phyloP scores from a whole-genome alignment of 2,888 invertebrate genomes.

The Bombyx huttoni region DNA sequence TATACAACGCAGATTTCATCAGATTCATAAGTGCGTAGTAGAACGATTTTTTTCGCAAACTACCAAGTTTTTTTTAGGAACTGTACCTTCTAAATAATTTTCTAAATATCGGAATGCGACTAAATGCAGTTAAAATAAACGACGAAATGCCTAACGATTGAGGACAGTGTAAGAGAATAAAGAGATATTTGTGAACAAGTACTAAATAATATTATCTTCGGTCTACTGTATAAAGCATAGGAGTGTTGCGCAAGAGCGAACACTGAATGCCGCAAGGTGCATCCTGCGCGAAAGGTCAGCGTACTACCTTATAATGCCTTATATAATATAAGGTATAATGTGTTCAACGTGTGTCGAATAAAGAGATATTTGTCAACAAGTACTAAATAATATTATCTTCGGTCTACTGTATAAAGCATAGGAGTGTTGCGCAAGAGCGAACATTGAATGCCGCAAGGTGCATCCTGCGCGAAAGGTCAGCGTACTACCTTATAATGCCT shows the following conservation, averaged over 20 bases:
- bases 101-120: too few species aligned
- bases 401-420: slow-evolving; percentile 33
- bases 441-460: slow-evolving; percentile 31
- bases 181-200: too few species aligned
- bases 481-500: slow-evolving; percentile 18
- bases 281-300: slow-evolving; percentile 60
- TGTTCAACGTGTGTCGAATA: slow-evolving; percentile 14
- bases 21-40: not conserved
- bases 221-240: slow-evolving; percentile 34
- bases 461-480: slow-evolving; percentile 62
- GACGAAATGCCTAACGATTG: too few species aligned
- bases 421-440: slow-evolving; percentile 32
- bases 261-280: slow-evolving; percentile 34
- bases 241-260: slow-evolving; percentile 32
- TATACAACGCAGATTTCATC: not conserved
- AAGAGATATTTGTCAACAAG: too few species aligned
- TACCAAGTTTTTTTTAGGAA: slow-evolving; percentile 3
- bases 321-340: slow-evolving; percentile 22
- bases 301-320: slow-evolving; percentile 18
- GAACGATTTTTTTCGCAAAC: slow-evolving; percentile 3
- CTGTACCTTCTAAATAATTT: too few species aligned
- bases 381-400: not conserved
- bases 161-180: too few species aligned
- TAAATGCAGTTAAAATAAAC: too few species aligned
- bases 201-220: not conserved